phyloP scores from a whole-genome alignment of 2,113 vertebrate genomes.

The Gymnarchus niloticus region DNA sequence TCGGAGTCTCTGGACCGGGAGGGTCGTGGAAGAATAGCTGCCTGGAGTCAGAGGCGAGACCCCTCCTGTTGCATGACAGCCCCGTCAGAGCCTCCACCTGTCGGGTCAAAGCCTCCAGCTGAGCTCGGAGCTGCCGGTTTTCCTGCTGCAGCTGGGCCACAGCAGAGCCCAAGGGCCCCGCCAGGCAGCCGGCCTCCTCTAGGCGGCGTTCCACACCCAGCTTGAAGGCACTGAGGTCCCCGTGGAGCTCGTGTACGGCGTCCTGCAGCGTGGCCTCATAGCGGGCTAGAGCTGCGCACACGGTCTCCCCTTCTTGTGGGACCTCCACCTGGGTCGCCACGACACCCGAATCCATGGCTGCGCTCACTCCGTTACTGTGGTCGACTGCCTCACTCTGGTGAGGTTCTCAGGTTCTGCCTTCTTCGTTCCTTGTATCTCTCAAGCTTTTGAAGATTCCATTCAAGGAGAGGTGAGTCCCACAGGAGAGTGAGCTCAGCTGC shows the following conservation, averaged over 20 bases:
- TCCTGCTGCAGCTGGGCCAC: conserved; percentile 79
- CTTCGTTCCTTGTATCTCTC: background rate
- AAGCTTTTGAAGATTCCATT: background rate
- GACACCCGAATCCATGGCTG: conserved; percentile 35
- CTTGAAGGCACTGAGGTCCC: conserved; percentile 77
- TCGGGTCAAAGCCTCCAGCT: conserved; percentile 69
- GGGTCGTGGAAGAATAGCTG: background rate
- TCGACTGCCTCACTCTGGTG: background rate
- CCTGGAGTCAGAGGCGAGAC: background rate
- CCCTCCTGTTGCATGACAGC: conserved; percentile 23
- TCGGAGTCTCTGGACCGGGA: background rate
- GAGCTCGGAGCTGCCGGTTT: conserved; percentile 71
- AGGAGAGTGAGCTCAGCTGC: background rate
- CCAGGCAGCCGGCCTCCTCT: conserved; percentile 66
- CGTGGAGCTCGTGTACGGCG: conserved; percentile 72
- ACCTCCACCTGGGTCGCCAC: background rate
- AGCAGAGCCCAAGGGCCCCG: conserved; percentile 56
- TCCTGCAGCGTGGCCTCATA: conserved; percentile 70
- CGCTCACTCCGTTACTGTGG: background rate
- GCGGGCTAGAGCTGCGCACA: conserved; percentile 61
- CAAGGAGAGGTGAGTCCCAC: background rate
- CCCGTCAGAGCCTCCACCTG: conserved; percentile 73
- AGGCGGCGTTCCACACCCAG: conserved; percentile 72
- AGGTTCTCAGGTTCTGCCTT: background rate
- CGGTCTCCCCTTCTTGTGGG: conserved; percentile 42